Evolutionary conservation across 1,140 invertebrate species (phyloP).

Genomic region (Drosophila bocki): DNA sequence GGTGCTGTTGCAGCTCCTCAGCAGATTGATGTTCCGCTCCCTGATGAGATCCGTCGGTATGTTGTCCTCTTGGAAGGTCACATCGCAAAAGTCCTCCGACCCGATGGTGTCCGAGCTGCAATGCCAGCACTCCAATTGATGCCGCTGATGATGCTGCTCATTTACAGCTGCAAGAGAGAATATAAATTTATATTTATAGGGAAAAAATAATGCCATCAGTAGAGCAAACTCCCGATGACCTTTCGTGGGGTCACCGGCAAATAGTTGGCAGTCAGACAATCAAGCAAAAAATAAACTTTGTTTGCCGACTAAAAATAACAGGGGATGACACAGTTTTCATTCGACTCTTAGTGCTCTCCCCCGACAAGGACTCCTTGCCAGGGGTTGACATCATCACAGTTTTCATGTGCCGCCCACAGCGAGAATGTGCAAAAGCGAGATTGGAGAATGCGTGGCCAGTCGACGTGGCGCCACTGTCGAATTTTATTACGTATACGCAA

Average conservation of each 20-base stretch:
- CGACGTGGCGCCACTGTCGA: slow-evolving; percentile 51
- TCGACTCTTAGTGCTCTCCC: slow-evolving; percentile 4
- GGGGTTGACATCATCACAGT: slow-evolving; percentile 67
- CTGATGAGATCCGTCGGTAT: slow-evolving; percentile 72
- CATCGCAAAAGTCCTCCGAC: slow-evolving; percentile 76
- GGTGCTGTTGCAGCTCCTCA: slow-evolving; percentile 75
- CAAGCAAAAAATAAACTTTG: slow-evolving; percentile 16
- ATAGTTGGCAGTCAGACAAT: slow-evolving; percentile 11
- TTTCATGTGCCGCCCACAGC: slow-evolving; percentile 33
- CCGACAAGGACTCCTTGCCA: background rate
- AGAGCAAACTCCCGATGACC: slow-evolving; percentile 13
- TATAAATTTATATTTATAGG: background rate
- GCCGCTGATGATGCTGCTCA: slow-evolving; percentile 46
- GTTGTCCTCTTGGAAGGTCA: slow-evolving; percentile 75
- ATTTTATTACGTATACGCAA: slow-evolving; percentile 69
- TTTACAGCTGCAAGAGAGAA: slow-evolving; percentile 34
- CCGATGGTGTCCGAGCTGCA: slow-evolving; percentile 80
- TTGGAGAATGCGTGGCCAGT: slow-evolving; percentile 50
- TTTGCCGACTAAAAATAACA: slow-evolving; percentile 23
- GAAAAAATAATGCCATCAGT: slow-evolving; percentile 6
- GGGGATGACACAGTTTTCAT: slow-evolving; percentile 42
- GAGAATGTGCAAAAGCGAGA: slow-evolving; percentile 12
- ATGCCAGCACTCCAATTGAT: slow-evolving; percentile 76
- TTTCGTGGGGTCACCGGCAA: slow-evolving; percentile 25
- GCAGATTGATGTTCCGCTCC: slow-evolving; percentile 71